These are phyloP conservation scores for Idaea aversata DNA, from an alignment of 2,888 invertebrate species.

Conservation along the genomic window DNA sequence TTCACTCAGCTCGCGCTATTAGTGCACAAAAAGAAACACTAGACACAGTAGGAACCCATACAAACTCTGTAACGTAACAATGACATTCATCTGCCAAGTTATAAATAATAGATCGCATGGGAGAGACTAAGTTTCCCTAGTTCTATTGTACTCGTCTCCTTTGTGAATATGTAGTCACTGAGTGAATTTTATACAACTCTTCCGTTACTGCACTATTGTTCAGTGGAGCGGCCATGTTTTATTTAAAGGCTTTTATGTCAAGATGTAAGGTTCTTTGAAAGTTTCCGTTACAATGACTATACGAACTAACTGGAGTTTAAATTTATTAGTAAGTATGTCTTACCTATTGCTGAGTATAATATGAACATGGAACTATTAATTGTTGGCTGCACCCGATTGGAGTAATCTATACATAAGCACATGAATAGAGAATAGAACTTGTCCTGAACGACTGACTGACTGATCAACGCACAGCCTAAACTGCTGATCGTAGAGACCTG, in stretches of 20 bases:
- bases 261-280: not conserved
- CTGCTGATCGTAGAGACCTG: no score
- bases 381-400: no score
- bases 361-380: no score
- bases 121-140: conserved; percentile 36
- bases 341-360: not conserved
- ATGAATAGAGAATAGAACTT: no score
- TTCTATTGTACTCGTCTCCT: conserved; percentile 25
- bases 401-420: no score
- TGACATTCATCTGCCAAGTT: conserved; percentile 7
- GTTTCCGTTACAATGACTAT: not conserved
- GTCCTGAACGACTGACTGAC: no score
- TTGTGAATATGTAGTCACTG: conserved; percentile 38
- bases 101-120: conserved; percentile 39
- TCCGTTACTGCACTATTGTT: conserved; percentile 12
- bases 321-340: not conserved
- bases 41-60: not conserved
- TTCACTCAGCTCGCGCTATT: conserved; percentile 10
- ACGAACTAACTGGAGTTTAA: not conserved
- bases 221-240: conserved; percentile 7
- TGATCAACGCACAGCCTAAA: no score
- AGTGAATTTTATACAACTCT: conserved; percentile 25
- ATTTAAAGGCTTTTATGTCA: not conserved
- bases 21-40: conserved; percentile 16
- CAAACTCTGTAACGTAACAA: conserved; percentile 9